Conservation (phyloP, 2,888 invertebrate genomes). For the Eilema depressum region DNA sequence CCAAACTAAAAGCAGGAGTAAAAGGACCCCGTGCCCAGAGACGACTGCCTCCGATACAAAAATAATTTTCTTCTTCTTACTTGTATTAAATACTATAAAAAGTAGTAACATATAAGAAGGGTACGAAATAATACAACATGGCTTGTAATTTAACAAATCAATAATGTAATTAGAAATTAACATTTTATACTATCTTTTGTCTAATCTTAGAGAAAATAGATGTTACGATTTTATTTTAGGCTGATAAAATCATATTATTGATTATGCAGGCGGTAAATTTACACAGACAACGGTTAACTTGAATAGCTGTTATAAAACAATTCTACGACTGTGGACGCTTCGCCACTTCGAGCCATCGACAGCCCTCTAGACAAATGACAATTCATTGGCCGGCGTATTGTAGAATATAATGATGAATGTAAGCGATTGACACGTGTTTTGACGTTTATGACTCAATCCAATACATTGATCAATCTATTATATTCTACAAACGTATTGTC, state of each 20-base stretch:
- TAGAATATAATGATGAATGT: no score
- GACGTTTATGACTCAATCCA: no score
- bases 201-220: constrained; percentile 82
- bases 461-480: no score
- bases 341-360: constrained; percentile 28
- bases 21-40: no score
- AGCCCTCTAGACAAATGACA: neutral
- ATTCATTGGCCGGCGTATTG: no score
- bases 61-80: no score
- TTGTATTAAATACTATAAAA: neutral
- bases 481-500: no score
- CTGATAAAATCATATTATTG: constrained; percentile 74
- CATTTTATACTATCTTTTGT: constrained; percentile 74
- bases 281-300: constrained; percentile 68
- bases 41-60: no score
- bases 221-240: constrained; percentile 70
- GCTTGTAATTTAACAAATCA: constrained; percentile 80
- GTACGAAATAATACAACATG: constrained; percentile 61
- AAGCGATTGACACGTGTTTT: no score
- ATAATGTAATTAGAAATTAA: constrained; percentile 84
- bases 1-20: no score
- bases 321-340: constrained; percentile 56
- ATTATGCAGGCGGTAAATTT: constrained; percentile 77
- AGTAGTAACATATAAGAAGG: neutral
- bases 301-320: constrained; percentile 70